Base-by-base conservation (phyloP, 2,888 invertebrate species). In the Drosophila greeni region DNA sequence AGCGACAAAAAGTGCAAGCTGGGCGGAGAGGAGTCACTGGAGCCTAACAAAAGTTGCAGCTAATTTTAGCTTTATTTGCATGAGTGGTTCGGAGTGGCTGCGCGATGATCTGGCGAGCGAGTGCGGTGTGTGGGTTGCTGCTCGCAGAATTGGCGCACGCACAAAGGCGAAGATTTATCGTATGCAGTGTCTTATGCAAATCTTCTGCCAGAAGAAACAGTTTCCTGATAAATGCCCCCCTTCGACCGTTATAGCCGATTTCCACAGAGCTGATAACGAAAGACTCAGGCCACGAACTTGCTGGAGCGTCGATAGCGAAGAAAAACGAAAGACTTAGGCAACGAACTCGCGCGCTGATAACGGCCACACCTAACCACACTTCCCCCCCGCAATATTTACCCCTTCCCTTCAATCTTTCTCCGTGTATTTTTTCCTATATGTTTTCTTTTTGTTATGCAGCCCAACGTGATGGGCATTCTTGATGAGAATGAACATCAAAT, bases 231-330 rank as follows among this genome's bases (percentile, higher is more conserved):
- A 81, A 76, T 73, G 59, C 26, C 8, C 7, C 29, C 66, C 64
- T 40, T 49, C n/a, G 26, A 58, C 82, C 76, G 81, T 81, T 84
- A 74, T 54, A 57, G 57, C 37, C 66, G 81, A 81, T 84, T 84
- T 81, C 82, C 64, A 84, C 76, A 72, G 71, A 81, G 55, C 67
- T 76, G 84, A 81, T 81, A 82, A 84, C 82, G 65, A 84, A 84
- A 74, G 79, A 81, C 80, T 76, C 72, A 76, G 73, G 73, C 76
- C 71, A 79, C 84, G 54, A 84, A 84, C 80, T 76, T 65, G 62
- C 0, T 11, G 3, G 39, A 53, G n/a, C 5, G n/a, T 23, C 43
- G 55, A 56, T 56, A 59, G 36, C 5, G 39, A 12, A 4, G 3
- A 5, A 14, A 18, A 76, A 82, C 79, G 71, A 84, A 82, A 73